Conservation (phyloP, 2,888 invertebrate genomes). For the Sthenelais limicola region DNA sequence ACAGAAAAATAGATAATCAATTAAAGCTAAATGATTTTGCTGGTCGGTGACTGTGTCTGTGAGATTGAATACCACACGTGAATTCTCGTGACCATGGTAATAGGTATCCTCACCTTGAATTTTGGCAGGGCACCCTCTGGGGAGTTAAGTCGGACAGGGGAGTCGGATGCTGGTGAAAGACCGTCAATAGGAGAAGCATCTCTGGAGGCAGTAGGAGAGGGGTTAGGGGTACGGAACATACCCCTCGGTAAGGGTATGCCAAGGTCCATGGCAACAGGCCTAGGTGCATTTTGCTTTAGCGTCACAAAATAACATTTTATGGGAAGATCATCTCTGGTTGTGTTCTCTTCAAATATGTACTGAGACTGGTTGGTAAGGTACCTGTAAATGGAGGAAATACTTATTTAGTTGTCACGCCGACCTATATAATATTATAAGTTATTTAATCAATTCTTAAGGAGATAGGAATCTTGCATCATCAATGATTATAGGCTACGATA, state of each 20-base stretch:
- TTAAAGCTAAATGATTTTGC: too few species aligned
- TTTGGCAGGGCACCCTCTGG: slow-evolving; percentile 31
- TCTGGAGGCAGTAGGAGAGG: slow-evolving; percentile 45
- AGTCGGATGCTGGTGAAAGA: not conserved
- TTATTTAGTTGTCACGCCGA: too few species aligned
- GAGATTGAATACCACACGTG: too few species aligned
- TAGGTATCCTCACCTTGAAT: slow-evolving; percentile 29
- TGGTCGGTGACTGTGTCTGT: too few species aligned
- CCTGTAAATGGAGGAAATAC: too few species aligned
- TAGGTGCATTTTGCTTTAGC: slow-evolving; percentile 34
- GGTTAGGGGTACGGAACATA: slow-evolving; percentile 51
- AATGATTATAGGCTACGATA: too few species aligned
- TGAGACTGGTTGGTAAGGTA: slow-evolving; percentile 39
- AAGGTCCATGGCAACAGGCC: slow-evolving; percentile 44
- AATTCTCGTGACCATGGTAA: too few species aligned
- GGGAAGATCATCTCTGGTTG: slow-evolving; percentile 28
- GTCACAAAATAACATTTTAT: slow-evolving; percentile 47
- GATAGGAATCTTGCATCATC: too few species aligned
- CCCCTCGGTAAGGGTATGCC: slow-evolving; percentile 47
- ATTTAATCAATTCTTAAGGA: too few species aligned
- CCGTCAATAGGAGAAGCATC: slow-evolving; percentile 30
- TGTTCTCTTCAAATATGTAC: slow-evolving; percentile 48
- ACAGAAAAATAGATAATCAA: too few species aligned
- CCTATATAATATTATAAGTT: too few species aligned
- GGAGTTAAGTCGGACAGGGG: slow-evolving; percentile 18